Evolutionary conservation across 2,888 invertebrate genomes (phyloP).

Genomic region (Caenorhabditis wallacei): DNA sequence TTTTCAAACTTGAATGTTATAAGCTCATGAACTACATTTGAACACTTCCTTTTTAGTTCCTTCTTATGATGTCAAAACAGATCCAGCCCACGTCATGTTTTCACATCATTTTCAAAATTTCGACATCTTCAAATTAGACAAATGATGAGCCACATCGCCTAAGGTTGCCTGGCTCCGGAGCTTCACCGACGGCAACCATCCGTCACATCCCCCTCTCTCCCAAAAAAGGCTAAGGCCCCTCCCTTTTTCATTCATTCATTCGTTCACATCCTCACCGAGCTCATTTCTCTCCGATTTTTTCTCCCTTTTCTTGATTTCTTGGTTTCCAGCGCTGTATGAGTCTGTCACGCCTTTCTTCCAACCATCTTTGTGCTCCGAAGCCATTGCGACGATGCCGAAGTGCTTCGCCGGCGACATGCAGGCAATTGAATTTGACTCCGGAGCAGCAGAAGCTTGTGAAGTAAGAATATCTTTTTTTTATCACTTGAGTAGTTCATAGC

Average conservation of each 20-base stretch:
- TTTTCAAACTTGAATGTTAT: too few relatives aligned
- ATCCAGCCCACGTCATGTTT: not conserved
- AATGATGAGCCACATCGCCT: conserved; percentile 28
- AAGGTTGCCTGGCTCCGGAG: conserved; percentile 30
- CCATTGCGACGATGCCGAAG: conserved; percentile 72
- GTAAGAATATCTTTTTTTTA: conserved; percentile 53
- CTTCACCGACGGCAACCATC: conserved; percentile 11
- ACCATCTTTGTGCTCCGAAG: conserved; percentile 65
- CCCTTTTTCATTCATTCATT: conserved; percentile 6
- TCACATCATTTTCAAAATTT: not conserved
- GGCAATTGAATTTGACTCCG: conserved; percentile 50
- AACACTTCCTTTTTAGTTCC: not conserved
- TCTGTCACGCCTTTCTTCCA: conserved; percentile 42
- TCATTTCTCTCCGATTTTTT: not conserved
- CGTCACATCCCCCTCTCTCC: not conserved
- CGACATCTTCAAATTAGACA: conserved; percentile 13
- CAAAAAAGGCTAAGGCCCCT: not conserved
- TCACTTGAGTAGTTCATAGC: too few relatives aligned
- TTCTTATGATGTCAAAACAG: conserved; percentile 3
- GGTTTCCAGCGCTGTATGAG: conserved; percentile 42
- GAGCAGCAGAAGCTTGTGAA: conserved; percentile 72
- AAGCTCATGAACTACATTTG: not conserved
- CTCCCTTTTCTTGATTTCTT: not conserved
- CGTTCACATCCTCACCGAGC: not conserved
- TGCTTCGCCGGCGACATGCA: conserved; percentile 69